Evolutionary conservation across 2,113 vertebrate species (phyloP).

Genomic region (Boleophthalmus pectinirostris): DNA sequence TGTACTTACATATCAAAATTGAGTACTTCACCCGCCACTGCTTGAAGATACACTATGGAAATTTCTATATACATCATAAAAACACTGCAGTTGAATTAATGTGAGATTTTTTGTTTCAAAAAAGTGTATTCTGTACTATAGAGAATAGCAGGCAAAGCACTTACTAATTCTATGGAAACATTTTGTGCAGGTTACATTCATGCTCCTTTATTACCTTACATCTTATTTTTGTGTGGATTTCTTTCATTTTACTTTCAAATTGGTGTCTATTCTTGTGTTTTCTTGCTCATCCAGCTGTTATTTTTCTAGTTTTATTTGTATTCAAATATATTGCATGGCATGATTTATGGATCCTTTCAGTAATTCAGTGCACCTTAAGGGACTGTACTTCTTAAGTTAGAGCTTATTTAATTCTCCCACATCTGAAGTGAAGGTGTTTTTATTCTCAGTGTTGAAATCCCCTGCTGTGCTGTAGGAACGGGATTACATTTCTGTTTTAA

Average conservation of each 20-base stretch:
- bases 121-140: no score
- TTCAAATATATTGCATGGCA: neutral
- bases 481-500: conserved; percentile 1
- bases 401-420: neutral
- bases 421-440: neutral
- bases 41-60: no score
- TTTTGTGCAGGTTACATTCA: no score
- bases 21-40: no score
- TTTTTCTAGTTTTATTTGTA: neutral
- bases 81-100: no score
- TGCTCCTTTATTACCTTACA: no score
- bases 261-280: neutral
- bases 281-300: neutral
- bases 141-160: no score
- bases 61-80: no score
- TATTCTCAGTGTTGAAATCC: conserved; percentile 6
- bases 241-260: no score
- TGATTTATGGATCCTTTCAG: conserved; percentile 7
- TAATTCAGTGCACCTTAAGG: conserved; percentile 11
- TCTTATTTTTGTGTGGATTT: no score
- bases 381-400: neutral
- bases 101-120: no score
- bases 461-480: neutral
- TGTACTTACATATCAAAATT: no score
- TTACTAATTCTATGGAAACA: neutral